Evolutionary conservation across 1,140 invertebrate genomes (phyloP), one percentile per base, ranked within the genome.

Genomic region (Cotesia chilonis): DNA sequence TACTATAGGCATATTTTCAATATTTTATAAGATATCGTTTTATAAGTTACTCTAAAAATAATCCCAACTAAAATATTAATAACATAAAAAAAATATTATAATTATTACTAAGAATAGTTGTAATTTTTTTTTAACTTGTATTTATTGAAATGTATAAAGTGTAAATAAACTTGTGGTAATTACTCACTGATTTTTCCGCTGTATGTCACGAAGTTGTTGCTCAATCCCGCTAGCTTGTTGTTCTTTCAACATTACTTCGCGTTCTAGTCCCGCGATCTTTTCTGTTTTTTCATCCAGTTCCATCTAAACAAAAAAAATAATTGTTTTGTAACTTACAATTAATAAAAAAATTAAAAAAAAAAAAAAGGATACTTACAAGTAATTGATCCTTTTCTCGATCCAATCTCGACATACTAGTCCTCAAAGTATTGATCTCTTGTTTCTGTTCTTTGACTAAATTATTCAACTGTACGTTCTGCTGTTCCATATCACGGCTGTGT

Each of bases 331-430:
- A 28, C 2, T 28, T 28, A 28, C 28, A 52, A 55, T 28, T 7
- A 20, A 68, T 38, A 20, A 59, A 7, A 69, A 28, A 14, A 47
- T 10, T 9, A 10, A 47, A 47, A 47, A 10, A 47, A 47, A 47
- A 47, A 47, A 47, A 47, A 47, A 60, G 37, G 35, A 57, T 36
- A 57, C 14, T 84, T 76, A 87, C 87, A 73, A 90, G 80, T 74
- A 91, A 81, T 79, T 89, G 88, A 82, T 91, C 90, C 75, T 90
- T 88, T 76, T 91, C 90, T 73, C 88, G 87, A 76, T 91, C 90
- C 67, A 91, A 79, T 68, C 86, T 84, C 61, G 85, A 81, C 73
- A 91, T 83, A 74, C 84, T 90, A 4, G 86, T 82, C 63, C 88
- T 87, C 68, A 90, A 79, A 73, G 85, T 87, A 72, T 83, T 85